phyloP scores from a whole-genome alignment of 2,888 invertebrate species.

The Amblyjoppa proteus region DNA sequence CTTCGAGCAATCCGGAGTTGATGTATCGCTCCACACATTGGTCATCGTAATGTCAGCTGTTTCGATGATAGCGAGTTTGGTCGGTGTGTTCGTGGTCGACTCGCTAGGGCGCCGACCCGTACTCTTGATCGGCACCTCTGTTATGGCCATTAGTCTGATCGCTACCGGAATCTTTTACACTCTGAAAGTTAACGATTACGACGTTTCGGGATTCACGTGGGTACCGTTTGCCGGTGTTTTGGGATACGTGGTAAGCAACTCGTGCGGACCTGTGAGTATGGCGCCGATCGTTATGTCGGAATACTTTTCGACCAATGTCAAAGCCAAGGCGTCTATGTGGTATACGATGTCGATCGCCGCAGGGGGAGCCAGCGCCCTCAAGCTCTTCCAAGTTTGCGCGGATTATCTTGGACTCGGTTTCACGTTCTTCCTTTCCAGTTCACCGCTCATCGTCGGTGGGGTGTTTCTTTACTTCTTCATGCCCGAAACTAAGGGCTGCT shows the following conservation, averaged over 20 bases:
- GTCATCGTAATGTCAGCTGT: background rate
- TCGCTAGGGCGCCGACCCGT: conserved; percentile 10
- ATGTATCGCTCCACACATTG: background rate
- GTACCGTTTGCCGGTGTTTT: conserved; percentile 12
- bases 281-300: conserved; percentile 65
- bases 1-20: background rate
- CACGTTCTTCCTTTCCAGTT: conserved; percentile 57
- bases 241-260: conserved; percentile 11
- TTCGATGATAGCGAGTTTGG: background rate
- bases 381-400: conserved; percentile 43
- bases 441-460: conserved; percentile 18
- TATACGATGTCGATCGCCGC: background rate
- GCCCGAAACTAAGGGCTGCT: conserved; percentile 65
- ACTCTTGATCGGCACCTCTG: background rate
- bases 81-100: conserved; percentile 7
- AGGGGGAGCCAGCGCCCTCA: conserved; percentile 1
- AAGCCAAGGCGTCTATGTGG: conserved; percentile 63
- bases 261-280: conserved; percentile 58
- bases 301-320: conserved; percentile 67
- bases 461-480: conserved; percentile 42
- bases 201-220: conserved; percentile 7
- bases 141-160: background rate
- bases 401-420: conserved; percentile 35
- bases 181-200: background rate
- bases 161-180: conserved; percentile 21